Percentiles rank a stretch among this genome's conserved stretches.
Evolutionary conservation across 2,888 invertebrate genomes (phyloP).

Genomic region (Nezara viridula): DNA sequence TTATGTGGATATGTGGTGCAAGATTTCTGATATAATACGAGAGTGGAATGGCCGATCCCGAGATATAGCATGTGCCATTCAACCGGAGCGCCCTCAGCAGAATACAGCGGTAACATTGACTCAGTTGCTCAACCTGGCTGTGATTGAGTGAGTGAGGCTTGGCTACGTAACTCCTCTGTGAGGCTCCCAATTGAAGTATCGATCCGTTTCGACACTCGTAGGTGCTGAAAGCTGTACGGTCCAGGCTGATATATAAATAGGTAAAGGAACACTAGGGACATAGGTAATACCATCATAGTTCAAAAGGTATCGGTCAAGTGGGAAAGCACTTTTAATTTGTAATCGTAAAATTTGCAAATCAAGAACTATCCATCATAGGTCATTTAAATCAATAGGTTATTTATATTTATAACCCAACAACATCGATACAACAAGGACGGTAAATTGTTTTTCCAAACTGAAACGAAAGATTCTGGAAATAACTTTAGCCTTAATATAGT

Average conservation of each 20-base stretch:
- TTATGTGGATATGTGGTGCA: not conserved
- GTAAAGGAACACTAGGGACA: not conserved
- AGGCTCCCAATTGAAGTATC: not conserved
- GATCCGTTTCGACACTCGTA: not conserved
- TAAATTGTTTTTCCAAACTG: no score
- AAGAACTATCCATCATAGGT: no score
- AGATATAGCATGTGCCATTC: not conserved
- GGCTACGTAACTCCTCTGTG: not conserved
- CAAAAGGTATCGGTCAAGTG: no score
- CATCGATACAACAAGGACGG: no score
- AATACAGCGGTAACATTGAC: conserved; percentile 29
- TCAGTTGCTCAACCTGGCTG: conserved; percentile 17
- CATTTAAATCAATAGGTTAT: no score
- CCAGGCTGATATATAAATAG: not conserved
- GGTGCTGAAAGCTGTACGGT: not conserved
- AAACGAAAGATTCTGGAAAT: no score
- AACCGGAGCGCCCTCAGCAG: not conserved
- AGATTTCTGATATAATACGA: conserved; percentile 16
- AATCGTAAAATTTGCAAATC: no score
- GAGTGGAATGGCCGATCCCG: not conserved
- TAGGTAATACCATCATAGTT: not conserved
- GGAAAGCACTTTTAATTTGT: no score
- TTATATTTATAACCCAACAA: no score
- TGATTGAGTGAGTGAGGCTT: not conserved
- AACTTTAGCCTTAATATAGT: no score